phyloP scores from a whole-genome alignment of 1,140 invertebrate species.

The Muscidifurax raptorellus region DNA sequence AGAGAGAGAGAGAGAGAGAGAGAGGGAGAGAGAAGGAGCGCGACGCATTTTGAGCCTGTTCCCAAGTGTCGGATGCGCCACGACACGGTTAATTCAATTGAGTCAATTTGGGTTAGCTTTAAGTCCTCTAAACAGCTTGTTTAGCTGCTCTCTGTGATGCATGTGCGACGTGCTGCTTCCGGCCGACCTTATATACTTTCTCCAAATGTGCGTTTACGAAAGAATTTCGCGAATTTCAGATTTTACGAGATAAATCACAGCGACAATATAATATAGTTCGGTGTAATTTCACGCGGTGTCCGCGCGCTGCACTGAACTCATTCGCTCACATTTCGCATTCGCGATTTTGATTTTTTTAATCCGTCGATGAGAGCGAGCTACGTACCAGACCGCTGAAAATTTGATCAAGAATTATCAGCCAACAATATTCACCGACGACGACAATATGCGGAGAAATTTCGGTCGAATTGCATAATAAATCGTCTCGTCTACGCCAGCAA shows the following conservation, averaged over 20 bases:
- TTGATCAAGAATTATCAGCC: not conserved
- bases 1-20: not conserved
- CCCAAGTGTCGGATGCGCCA: conserved; percentile 74
- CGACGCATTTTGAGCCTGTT: conserved; percentile 63
- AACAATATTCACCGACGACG: not conserved
- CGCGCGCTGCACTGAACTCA: too few species aligned
- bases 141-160: conserved; percentile 66
- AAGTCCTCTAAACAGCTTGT: conserved; percentile 76
- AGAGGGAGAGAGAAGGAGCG: conserved; percentile 59
- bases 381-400: not conserved
- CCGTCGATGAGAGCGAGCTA: too few species aligned
- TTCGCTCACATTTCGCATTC: too few species aligned
- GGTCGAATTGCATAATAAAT: not conserved
- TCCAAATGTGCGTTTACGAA: conserved; percentile 52
- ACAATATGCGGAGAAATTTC: too few species aligned
- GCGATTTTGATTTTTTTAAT: too few species aligned
- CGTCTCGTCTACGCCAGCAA: not conserved
- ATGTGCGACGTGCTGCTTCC: conserved; percentile 65
- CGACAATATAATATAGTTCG: too few species aligned
- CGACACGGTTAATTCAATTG: conserved; percentile 75
- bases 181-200: conserved; percentile 59
- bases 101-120: conserved; percentile 75
- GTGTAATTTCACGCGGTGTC: too few species aligned
- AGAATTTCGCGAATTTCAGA: not conserved
- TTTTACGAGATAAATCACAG: too few species aligned